Evolutionary conservation across 2,113 vertebrate species (phyloP), one percentile per base, ranked within the genome.

Genomic region (Loxodonta africana): DNA sequence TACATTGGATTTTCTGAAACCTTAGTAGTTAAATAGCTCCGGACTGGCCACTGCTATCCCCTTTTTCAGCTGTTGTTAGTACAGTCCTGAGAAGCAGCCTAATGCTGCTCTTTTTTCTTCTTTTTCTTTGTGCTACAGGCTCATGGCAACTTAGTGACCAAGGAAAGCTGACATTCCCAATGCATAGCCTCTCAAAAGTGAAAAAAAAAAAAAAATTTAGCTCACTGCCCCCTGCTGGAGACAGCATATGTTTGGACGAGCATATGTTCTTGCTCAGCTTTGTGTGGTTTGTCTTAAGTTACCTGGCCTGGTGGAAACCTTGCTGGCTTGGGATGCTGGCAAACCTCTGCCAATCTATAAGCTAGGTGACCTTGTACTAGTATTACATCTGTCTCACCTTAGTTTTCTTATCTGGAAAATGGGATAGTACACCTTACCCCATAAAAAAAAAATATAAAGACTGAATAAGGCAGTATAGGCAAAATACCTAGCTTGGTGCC

Each of bases 181-280:
- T 17, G 51, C 53, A 6, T 14, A 87, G 69, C 30, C 84, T 80
- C 88, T 93, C 69, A 33, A 51, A 94, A 90, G 33, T 86, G 62
- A 4, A 30, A 28, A 57, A 30, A 28, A 57, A 21, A 76, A 20
- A 53, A 21, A 21, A 41, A 26, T 25, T 21, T 63, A 71, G 48
- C n/a, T 88, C 30, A 73, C 69, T 89, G 82, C 74, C 65, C 83
- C 37, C 90, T 93, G 82, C 80, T 96, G 88, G 88, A 85, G 76
- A 71, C 20, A 63, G 51, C 73, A 28, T 37, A 9, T 25, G 25
- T 85, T 48, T 11, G 5, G 5, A 14, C 90, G 30, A 91, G 11
- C 33, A 12, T n/a, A 17, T n/a, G 33, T 18, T 84, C 73, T 65
- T 44, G 51, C 69, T 89, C 4, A 51, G 57, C n/a, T 41, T 14